Conservation (phyloP, 64 coral and sea anemone genomes). For the Montipora foliosa region DNA sequence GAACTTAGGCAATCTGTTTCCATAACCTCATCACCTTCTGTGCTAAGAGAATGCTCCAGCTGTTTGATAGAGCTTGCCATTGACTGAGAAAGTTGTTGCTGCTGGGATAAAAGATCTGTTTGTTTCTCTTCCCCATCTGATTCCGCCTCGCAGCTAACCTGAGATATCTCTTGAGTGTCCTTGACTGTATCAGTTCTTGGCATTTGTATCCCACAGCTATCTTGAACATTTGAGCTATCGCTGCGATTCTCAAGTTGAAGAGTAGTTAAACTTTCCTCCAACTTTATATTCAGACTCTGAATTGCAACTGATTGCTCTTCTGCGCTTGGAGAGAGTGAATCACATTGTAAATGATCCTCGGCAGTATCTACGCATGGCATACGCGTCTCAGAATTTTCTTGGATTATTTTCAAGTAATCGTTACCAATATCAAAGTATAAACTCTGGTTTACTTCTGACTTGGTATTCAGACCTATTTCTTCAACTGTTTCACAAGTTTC, state of each 20-base stretch:
- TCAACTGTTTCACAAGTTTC: not conserved
- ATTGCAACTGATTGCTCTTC: not conserved
- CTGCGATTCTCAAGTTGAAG: no score
- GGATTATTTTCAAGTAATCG: not conserved
- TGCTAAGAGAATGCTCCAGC: not conserved
- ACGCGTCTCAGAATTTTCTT: not conserved
- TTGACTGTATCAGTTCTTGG: not conserved
- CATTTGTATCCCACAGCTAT: no score
- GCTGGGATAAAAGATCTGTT: not conserved
- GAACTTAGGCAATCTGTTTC: not conserved
- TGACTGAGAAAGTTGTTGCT: slow-evolving; percentile 3
- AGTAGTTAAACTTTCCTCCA: not conserved
- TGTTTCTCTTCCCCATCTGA: not conserved
- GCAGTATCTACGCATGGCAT: not conserved
- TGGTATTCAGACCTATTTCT: not conserved
- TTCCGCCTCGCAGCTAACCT: not conserved
- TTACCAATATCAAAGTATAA: not conserved
- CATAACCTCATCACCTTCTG: not conserved
- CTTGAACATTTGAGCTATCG: no score
- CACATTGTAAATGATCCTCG: no score
- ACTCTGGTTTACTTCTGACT: not conserved
- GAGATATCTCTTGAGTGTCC: not conserved
- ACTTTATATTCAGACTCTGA: not conserved
- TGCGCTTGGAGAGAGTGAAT: no score
- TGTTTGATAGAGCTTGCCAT: not conserved